Evolutionary conservation across 2,797 vertebrate genomes (phyloP).

Genomic region (Adrianichthys oophorus): DNA sequence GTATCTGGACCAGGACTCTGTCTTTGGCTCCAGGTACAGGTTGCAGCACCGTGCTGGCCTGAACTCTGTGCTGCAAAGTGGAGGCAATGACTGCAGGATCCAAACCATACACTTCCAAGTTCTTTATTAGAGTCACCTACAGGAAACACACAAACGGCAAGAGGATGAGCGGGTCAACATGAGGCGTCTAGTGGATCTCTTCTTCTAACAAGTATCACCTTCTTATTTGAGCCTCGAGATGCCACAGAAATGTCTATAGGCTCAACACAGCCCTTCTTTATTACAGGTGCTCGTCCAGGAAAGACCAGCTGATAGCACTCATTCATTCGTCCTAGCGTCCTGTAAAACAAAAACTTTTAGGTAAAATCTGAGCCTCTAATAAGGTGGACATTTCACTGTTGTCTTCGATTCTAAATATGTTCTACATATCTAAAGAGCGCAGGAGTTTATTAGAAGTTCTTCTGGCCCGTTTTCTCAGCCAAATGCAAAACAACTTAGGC

Average conservation of each 20-base stretch:
- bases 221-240: constrained; percentile 92
- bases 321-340: constrained; percentile 87
- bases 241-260: constrained; percentile 86
- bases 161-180: neutral
- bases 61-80: constrained; percentile 86
- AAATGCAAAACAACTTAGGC: too few relatives aligned
- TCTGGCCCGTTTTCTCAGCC: too few relatives aligned
- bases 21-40: constrained; percentile 85
- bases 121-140: constrained; percentile 93
- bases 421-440: too few relatives aligned
- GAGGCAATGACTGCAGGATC: constrained; percentile 84
- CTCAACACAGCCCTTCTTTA: constrained; percentile 88
- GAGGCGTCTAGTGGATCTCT: neutral
- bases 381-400: too few relatives aligned
- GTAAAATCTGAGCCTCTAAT: neutral
- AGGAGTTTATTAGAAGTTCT: too few relatives aligned
- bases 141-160: neutral
- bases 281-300: constrained; percentile 80
- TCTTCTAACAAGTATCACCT: constrained; percentile 73
- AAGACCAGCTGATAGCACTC: constrained; percentile 87
- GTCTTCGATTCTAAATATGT: too few relatives aligned
- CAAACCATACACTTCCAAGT: constrained; percentile 90
- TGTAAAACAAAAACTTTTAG: constrained; percentile 54
- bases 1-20: constrained; percentile 89
- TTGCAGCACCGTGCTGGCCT: constrained; percentile 88